These are phyloP conservation scores for Rostratula benghalensis DNA, from an alignment of 2,113 vertebrate species.

Conservation along the genomic window DNA sequence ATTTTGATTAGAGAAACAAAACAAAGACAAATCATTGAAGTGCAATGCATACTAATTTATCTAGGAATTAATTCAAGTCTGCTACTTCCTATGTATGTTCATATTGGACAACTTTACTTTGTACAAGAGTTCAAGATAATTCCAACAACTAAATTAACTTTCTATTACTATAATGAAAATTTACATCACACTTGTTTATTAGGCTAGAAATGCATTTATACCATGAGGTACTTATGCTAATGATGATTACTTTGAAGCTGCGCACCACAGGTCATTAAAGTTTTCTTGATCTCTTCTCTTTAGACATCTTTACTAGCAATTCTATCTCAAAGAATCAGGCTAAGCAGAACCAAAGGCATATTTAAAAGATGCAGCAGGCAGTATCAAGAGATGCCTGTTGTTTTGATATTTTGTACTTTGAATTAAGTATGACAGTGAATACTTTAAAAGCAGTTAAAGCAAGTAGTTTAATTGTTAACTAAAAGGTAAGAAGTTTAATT, in stretches of 20 bases:
- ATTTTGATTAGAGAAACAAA: conserved; percentile 66
- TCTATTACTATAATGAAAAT: neutral
- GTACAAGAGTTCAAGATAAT: conserved; percentile 10
- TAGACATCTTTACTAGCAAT: neutral
- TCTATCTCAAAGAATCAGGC: neutral
- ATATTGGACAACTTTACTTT: neutral
- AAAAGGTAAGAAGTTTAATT: neutral
- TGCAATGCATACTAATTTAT: conserved; percentile 70
- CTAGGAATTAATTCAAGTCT: conserved; percentile 59
- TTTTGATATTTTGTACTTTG: neutral
- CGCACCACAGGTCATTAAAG: neutral
- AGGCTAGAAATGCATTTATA: conserved; percentile 15
- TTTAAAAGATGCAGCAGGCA: neutral
- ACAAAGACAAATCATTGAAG: conserved; percentile 44
- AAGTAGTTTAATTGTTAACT: neutral
- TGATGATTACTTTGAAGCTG: neutral
- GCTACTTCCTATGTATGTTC: neutral
- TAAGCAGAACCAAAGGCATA: neutral
- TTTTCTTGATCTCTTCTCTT: conserved; percentile 2
- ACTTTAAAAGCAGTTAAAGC: neutral
- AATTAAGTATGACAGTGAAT: neutral
- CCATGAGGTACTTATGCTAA: neutral
- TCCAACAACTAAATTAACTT: neutral
- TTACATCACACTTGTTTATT: conserved; percentile 5
- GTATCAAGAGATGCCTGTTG: neutral